Percentiles rank a stretch among this genome's conserved stretches.
phyloP scores from a whole-genome alignment of 1,140 invertebrate species.

The Heliconius himera region DNA sequence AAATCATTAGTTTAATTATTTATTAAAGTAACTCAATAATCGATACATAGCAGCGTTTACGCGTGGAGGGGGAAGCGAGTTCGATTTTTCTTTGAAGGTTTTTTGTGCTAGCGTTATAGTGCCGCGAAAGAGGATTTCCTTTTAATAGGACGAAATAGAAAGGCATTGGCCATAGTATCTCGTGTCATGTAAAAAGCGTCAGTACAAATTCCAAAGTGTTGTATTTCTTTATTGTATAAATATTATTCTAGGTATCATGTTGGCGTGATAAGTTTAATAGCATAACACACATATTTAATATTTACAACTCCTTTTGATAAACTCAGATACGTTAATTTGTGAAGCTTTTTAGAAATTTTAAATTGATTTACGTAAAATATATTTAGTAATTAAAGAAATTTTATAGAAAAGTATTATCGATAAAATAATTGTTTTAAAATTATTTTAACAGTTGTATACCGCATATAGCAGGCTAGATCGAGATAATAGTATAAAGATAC shows the following conservation, averaged over 20 bases:
- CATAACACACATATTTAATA: not conserved
- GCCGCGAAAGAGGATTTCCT: conserved; percentile 45
- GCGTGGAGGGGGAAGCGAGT: conserved; percentile 5
- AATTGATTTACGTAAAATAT: no score
- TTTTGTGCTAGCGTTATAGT: conserved; percentile 17
- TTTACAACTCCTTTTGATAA: not conserved
- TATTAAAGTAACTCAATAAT: not conserved
- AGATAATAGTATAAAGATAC: no score
- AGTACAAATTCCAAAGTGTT: conserved; percentile 14
- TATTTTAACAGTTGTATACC: no score
- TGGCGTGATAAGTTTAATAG: not conserved
- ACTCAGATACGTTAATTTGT: not conserved
- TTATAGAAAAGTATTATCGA: no score
- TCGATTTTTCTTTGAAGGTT: conserved; percentile 15
- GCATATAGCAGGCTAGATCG: no score
- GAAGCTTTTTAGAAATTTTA: no score
- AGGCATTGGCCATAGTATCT: conserved; percentile 28
- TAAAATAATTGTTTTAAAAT: no score
- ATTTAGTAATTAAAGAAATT: no score
- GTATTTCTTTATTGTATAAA: conserved; percentile 20
- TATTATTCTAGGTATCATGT: not conserved
- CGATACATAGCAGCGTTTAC: not conserved
- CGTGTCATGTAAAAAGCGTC: conserved; percentile 20
- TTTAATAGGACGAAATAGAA: conserved; percentile 42
- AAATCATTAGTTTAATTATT: not conserved